Base-by-base conservation (phyloP, 2,797 vertebrate species). In the Fratercula arctica region DNA sequence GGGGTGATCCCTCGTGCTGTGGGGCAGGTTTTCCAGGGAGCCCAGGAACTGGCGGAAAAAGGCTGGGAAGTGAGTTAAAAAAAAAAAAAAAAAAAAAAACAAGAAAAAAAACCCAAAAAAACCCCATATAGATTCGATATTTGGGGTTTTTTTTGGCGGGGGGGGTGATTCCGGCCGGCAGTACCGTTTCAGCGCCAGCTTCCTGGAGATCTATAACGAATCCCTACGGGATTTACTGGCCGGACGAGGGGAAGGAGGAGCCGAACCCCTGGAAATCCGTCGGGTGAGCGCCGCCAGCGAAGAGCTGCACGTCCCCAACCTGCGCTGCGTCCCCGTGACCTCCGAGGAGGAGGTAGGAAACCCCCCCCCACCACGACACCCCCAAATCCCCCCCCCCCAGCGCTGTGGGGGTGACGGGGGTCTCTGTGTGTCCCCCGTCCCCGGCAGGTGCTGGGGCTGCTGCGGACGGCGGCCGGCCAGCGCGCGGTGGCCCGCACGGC, bases 161-260 rank as follows among this genome's bases (percentile, higher is more conserved):
- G 50, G 21, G 46, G 11, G 46, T 48, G 48, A 48, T 23, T 21
- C 11, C 23, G 48, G 46, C 39, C 23, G 46, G 48, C 96, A 98
- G 98, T 99, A 99, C 94, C 97, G 92, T 16, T 99, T 99, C 93
- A 99, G 98, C 0, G 99, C 99, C 1, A 99, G 98, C 93, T 99
- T 99, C 37, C 98, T 99, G 11, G 99, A 99, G 91, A 99, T 99
- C 61, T 99, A 99, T 95, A 99, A 99, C 4, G 99, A 99, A 95
- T 98, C 98, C 2, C 97, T 99, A 53, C 97, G 98, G 28, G 99
- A 99, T 89, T 98, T 99, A 20, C 98, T 99, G 15, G 98, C 98
- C 95, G 97, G 93, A 3, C 98, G 98, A 19, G 90, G 96, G 53
- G 98, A 92, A 94, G 98, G 98, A 3, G 87, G 98, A 7, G 97